Evolutionary conservation across 30 jellyfish, hydroid and myxozoan species (phyloP).

Genomic region (Cassiopea xamachana): DNA sequence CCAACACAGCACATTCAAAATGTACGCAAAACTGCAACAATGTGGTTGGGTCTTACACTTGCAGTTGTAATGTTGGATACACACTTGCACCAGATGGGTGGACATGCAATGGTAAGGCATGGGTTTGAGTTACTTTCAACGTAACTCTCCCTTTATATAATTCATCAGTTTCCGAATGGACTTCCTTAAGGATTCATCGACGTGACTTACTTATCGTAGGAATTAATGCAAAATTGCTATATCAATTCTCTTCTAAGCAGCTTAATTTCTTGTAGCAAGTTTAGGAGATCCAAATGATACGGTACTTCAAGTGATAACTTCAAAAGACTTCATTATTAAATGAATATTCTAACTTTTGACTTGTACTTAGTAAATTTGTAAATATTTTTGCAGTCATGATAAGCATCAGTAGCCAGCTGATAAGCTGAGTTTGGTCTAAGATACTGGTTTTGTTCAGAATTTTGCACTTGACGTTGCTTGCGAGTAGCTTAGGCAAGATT

Average conservation of each 20-base stretch:
- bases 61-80: constrained; percentile 68
- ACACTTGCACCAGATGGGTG: constrained; percentile 53
- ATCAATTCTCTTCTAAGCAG: neutral
- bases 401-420: too few relatives aligned
- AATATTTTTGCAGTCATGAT: too few relatives aligned
- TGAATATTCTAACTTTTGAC: too few relatives aligned
- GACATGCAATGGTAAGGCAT: constrained; percentile 69
- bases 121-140: neutral
- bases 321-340: too few relatives aligned
- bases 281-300: neutral
- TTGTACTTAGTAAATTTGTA: too few relatives aligned
- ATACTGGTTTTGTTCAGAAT: too few relatives aligned
- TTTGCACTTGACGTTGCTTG: too few relatives aligned
- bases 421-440: too few relatives aligned
- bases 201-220: neutral
- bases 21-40: constrained; percentile 73
- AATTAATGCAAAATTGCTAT: neutral
- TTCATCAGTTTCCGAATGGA: neutral
- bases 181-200: neutral
- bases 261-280: neutral
- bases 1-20: constrained; percentile 38
- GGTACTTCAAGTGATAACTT: neutral
- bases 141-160: neutral
- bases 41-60: constrained; percentile 55
- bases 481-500: too few relatives aligned